Evolutionary conservation across 2,888 invertebrate genomes (phyloP), one percentile per base, ranked within the genome.

Genomic region (Gastrophysa polygoni): DNA sequence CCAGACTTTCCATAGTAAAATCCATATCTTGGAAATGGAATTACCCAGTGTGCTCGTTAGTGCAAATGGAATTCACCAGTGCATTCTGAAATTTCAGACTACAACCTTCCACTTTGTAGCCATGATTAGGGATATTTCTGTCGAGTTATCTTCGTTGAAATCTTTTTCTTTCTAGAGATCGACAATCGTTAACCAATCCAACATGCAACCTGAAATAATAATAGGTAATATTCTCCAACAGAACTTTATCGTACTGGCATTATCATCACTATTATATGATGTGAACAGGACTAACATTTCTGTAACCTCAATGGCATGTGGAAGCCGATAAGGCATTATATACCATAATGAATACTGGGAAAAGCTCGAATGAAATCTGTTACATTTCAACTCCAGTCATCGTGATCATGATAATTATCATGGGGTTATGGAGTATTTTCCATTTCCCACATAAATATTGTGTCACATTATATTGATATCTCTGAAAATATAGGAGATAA

Each of bases 151-250:
- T 24, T 21, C 17, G 58, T 43, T 10, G 18, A 49, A 58, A 58
- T 58, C 58, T 58, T 32, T 57, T 56, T 60, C 60, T 59, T 54
- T 43, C 54, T 7, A 44, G 46, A 55, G 61, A 64, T 64, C 64
- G 64, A 61, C 64, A 64, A 64, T 52, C 64, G 57, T 66, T 61
- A 63, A 63, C 60, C 64, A 64, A 68, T 66, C 63, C 59, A 59
- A 63, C 67, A 68, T 68, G 67, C 67, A 68, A 68, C 55, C 58
- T 43, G 49, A 34, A 61, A 63, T 68, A 68, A 68, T 68, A 68
- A 65, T 60, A 56, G 67, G 65, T 65, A 68, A 68, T 63, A 68
- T 57, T 66, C 60, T 48, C 44, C 58, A 57, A 21, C 60, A 38
- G 38, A 55, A 67, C 59, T 67, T 63, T 63, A 65, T 65, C 59